A percentile compares a stretch with the other conserved stretches of the same genome.
These are phyloP conservation scores for Urechis unicinctus DNA, from an alignment of 2,888 invertebrate species.

Conservation along the genomic window DNA sequence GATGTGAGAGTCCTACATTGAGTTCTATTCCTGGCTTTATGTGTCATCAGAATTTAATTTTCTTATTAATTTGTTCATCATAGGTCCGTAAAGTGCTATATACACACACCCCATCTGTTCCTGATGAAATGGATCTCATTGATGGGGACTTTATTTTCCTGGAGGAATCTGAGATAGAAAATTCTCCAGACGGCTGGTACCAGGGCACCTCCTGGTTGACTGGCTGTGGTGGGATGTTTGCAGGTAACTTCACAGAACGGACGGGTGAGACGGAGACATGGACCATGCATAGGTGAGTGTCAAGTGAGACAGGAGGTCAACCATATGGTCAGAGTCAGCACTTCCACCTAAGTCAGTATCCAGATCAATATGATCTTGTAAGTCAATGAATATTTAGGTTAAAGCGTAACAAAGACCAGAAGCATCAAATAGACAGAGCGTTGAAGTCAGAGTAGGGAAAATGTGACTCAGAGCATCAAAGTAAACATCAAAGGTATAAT, in stretches of 20 bases:
- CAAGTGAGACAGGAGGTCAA: too few species aligned
- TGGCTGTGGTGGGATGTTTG: slow-evolving; percentile 71
- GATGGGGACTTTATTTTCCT: slow-evolving; percentile 82
- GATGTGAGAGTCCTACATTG: too few species aligned
- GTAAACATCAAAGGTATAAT: too few species aligned
- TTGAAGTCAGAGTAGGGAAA: too few species aligned
- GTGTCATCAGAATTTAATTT: too few species aligned
- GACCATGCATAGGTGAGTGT: slow-evolving; percentile 67
- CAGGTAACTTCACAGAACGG: slow-evolving; percentile 73
- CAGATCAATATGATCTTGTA: background rate
- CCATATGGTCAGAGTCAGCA: too few species aligned
- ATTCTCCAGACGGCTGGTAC: slow-evolving; percentile 79
- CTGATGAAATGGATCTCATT: slow-evolving; percentile 77
- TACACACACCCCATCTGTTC: slow-evolving; percentile 39
- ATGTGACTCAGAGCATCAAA: too few species aligned
- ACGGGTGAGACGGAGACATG: slow-evolving; percentile 86
- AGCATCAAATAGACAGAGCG: too few species aligned
- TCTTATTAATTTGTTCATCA: background rate
- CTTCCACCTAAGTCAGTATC: background rate
- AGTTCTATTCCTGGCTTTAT: too few species aligned
- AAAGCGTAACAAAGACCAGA: too few species aligned
- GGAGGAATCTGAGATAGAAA: slow-evolving; percentile 63
- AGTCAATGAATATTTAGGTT: background rate
- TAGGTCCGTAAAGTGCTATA: slow-evolving; percentile 53
- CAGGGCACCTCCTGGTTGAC: slow-evolving; percentile 78